Evolutionary conservation across 2,797 vertebrate species (phyloP), one percentile per base, ranked within the genome.

Genomic region (Takifugu rubripes): DNA sequence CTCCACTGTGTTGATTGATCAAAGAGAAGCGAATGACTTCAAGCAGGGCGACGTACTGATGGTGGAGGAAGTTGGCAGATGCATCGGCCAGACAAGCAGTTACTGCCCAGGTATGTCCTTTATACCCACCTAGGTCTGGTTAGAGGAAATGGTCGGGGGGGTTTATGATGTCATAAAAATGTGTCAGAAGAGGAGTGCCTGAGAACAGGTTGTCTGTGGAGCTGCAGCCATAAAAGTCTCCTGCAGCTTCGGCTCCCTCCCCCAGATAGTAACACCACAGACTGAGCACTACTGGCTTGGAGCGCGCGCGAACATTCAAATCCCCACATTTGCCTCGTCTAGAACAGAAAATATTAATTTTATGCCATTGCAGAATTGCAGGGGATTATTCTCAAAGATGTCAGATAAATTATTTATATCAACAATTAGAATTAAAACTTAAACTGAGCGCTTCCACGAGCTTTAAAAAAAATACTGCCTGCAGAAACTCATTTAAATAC

Each of bases 161-260:
- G 82, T 89, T 90, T 90, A 90, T 89, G 87, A 90, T 89, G 87
- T 89, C 88, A 89, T 90, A 89, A 90, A 89, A 87, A 89, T 86
- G 85, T 72, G 83, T 77, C 83, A 78, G 84, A 78, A 79, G 83
- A 87, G 75, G 84, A 62, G 81, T 83, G 81, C 64, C 81, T 84
- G 73, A 80, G 82, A 88, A 79, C 85, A 87, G 86, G 87, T 90
- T 87, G 85, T 85, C 84, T 85, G 65, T 76, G 61, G 84, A 87
- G 72, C 72, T 54, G 65, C 44, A 76, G 80, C 79, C 70, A 78
- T 89, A 87, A 87, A 88, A 85, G 75, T 68, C 76, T 82, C 83
- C 75, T 72, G 82, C 36, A 70, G 82, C 74, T 86, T 82, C 73
- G 25, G 36, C 79, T 74, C 78, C 81, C 78, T 61, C 78, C 79